A percentile compares a stretch with the other conserved stretches of the same genome.
Evolutionary conservation across 30 jellyfish, hydroid and myxozoan genomes (phyloP).

Genomic region (Cassiopea xamachana): DNA sequence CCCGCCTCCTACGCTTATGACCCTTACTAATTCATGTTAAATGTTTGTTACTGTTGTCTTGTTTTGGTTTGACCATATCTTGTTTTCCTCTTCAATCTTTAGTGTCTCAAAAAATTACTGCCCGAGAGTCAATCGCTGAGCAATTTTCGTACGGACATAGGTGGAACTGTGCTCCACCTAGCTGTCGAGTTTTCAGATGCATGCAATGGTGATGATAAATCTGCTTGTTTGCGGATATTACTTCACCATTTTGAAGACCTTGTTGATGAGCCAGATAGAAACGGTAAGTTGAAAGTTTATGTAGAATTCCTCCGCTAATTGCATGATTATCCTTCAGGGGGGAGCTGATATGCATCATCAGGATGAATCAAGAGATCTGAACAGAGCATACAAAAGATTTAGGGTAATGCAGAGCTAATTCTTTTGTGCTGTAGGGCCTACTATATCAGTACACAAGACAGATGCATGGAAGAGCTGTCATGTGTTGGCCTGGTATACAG

Average conservation of each 20-base stretch:
- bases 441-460: too few relatives aligned
- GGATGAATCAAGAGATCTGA: too few relatives aligned
- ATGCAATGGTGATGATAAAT: constrained; percentile 37
- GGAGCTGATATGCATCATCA: not conserved
- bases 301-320: not conserved
- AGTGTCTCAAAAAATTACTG: constrained; percentile 49
- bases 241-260: constrained; percentile 23
- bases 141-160: constrained; percentile 35
- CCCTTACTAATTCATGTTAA: too few relatives aligned
- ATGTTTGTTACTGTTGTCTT: too few relatives aligned
- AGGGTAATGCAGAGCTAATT: too few relatives aligned
- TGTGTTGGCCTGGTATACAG: too few relatives aligned
- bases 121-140: not conserved
- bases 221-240: constrained; percentile 52
- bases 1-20: too few relatives aligned
- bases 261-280: constrained; percentile 59
- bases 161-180: constrained; percentile 73
- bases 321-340: not conserved
- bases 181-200: constrained; percentile 65
- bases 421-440: too few relatives aligned
- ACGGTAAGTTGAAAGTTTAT: constrained; percentile 62
- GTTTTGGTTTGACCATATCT: not conserved
- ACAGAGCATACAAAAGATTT: too few relatives aligned
- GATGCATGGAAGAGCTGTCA: too few relatives aligned
- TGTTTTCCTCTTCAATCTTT: not conserved